phyloP scores from a whole-genome alignment of 1,140 invertebrate genomes.

The Belonocnema kinseyi region DNA sequence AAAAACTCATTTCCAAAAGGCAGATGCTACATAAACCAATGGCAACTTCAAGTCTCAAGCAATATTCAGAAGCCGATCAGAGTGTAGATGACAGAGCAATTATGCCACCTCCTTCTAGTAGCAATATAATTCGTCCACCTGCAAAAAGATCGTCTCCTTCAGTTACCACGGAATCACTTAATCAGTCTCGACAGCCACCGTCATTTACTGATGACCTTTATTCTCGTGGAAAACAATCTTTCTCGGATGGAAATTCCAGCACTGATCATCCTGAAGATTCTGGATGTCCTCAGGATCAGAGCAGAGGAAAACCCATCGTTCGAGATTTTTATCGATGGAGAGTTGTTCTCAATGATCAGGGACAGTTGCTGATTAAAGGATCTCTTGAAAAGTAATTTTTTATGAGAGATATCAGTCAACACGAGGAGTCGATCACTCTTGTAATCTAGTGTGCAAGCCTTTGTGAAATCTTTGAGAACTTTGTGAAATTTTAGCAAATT shows the following conservation, averaged over 20 bases:
- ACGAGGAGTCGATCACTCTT: no score
- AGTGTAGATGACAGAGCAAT: conserved; percentile 35
- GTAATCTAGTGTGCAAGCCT: no score
- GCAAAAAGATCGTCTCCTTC: not conserved
- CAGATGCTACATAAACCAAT: conserved; percentile 31
- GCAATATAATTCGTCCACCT: not conserved
- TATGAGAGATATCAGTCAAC: not conserved
- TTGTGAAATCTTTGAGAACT: no score
- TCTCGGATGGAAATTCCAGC: not conserved
- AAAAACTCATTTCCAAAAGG: conserved; percentile 38
- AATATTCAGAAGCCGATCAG: conserved; percentile 6
- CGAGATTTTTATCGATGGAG: conserved; percentile 60
- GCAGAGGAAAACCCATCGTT: conserved; percentile 18
- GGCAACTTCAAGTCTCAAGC: conserved; percentile 56
- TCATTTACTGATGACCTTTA: not conserved
- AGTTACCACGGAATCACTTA: not conserved
- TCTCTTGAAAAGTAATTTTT: conserved; percentile 55
- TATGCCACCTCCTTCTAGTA: conserved; percentile 59
- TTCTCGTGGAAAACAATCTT: not conserved
- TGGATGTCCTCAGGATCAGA: not conserved
- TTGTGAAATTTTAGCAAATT: no score
- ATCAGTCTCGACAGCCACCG: not conserved
- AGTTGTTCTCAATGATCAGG: conserved; percentile 56
- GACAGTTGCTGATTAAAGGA: conserved; percentile 63
- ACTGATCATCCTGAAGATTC: conserved; percentile 27